Base-by-base conservation (phyloP, 1,140 invertebrate species). In the Drosophila nebulosa region DNA sequence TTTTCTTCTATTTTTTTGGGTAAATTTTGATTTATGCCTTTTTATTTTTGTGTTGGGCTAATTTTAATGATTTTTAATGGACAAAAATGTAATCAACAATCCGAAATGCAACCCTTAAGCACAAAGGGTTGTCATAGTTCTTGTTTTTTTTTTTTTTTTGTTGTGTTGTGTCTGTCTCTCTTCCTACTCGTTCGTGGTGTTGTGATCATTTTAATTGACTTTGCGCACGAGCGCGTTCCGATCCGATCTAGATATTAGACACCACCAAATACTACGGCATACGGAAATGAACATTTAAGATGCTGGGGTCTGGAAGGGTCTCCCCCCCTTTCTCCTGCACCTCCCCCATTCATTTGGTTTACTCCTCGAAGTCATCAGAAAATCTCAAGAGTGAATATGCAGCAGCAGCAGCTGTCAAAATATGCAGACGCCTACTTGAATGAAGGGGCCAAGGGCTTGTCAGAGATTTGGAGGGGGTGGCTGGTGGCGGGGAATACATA, bases 181-280 rank as follows among this genome's bases (percentile, higher is more conserved):
- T 32, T 32, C 9, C 30, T 10, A 2, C 9, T 32, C 30, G 2
- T 32, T 32, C 64, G 64, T 74, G 39, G 76, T 88, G 83, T 88
- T 88, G 75, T 89, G 83, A 89, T 88, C 84, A 88, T 88, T 88
- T 88, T 89, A 88, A 88, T 89, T 88, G 83, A 88, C 83, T 88
- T 88, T 88, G 79, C 83, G 84, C 83, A 88, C 83, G 83, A 88
- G 84, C 79, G 84, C 69, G 61, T 66, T 68, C 84, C 69, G 69
- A 79, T 78, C 69, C 64, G 75, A 78, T 78, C 61, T 36, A 16
- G 55, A 80, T 70, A 76, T 77, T 71, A 64, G 74, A 22, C 59
- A 27, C 55, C 32, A 36, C 52, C 69, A 72, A 57, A 7, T 16
- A 84, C 64, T 67, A 27, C 42, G 65, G 61, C 64, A 30, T 67